Evolutionary conservation across 2,888 invertebrate genomes (phyloP).

Genomic region (Drosophila acutilabella): DNA sequence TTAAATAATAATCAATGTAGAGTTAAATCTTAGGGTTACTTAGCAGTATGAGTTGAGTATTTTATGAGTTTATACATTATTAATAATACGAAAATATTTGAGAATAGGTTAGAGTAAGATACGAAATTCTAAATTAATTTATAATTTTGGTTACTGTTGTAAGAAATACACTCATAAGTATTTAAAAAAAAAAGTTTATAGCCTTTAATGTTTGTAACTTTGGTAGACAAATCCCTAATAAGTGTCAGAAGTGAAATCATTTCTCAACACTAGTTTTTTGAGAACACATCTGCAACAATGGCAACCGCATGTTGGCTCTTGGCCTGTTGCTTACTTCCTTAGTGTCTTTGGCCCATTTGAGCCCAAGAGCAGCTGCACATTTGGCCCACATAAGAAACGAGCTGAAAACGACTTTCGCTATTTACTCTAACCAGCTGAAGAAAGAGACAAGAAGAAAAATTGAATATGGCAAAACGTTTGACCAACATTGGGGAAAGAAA

Average conservation of each 20-base stretch:
- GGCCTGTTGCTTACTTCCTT: conserved; percentile 45
- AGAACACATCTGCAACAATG: neutral
- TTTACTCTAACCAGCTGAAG: conserved; percentile 37
- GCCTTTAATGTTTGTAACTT: too few relatives aligned
- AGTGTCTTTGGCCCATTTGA: conserved; percentile 18
- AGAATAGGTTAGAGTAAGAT: too few relatives aligned
- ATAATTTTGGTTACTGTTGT: too few relatives aligned
- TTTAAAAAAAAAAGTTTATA: too few relatives aligned
- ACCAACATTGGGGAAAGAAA: conserved; percentile 66
- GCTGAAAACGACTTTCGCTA: conserved; percentile 77
- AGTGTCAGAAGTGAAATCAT: conserved; percentile 31
- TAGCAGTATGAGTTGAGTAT: neutral
- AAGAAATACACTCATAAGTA: too few relatives aligned
- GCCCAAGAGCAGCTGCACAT: conserved; percentile 64
- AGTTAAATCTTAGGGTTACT: neutral
- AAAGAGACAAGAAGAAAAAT: conserved; percentile 33
- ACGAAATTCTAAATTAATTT: too few relatives aligned
- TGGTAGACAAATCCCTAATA: conserved; percentile 3
- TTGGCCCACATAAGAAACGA: conserved; percentile 75
- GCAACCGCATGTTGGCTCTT: conserved; percentile 7
- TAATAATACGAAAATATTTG: too few relatives aligned
- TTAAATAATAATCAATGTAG: conserved; percentile 20
- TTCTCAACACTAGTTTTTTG: conserved; percentile 19
- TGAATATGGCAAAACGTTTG: conserved; percentile 65
- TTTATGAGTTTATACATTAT: too few relatives aligned